Conservation (phyloP, 2,888 invertebrate genomes). For the Deilephila elpenor region DNA sequence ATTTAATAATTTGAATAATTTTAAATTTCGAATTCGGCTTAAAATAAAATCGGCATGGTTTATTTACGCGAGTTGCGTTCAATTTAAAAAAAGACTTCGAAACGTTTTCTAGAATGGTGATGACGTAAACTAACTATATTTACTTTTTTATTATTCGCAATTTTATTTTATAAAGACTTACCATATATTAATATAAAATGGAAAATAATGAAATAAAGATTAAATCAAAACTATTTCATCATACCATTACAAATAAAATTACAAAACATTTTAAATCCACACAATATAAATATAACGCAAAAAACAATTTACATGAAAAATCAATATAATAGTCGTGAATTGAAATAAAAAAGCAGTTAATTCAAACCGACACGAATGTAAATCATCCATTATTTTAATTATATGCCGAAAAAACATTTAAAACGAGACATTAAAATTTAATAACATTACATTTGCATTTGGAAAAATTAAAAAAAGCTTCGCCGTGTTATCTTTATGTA, state of each 20-base stretch:
- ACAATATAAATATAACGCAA: not conserved
- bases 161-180: too few relatives aligned
- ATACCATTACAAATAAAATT: not conserved
- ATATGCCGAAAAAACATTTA: constrained; percentile 7
- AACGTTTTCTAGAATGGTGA: too few relatives aligned
- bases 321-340: constrained; percentile 2
- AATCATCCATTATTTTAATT: constrained; percentile 21
- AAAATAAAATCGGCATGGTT: too few relatives aligned
- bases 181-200: too few relatives aligned
- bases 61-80: too few relatives aligned
- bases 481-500: constrained; percentile 10
- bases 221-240: not conserved
- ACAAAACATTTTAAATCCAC: not conserved
- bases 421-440: constrained; percentile 16
- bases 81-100: too few relatives aligned
- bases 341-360: constrained; percentile 5
- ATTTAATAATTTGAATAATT: too few relatives aligned
- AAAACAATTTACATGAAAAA: constrained; percentile 13
- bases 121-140: too few relatives aligned
- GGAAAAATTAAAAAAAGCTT: not conserved
- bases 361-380: not conserved
- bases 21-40: too few relatives aligned
- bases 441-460: constrained; percentile 21
- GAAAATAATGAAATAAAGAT: not conserved
- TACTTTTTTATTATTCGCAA: too few relatives aligned